Evolutionary conservation across 2,113 vertebrate species (phyloP).

Genomic region (Elachura formosa): DNA sequence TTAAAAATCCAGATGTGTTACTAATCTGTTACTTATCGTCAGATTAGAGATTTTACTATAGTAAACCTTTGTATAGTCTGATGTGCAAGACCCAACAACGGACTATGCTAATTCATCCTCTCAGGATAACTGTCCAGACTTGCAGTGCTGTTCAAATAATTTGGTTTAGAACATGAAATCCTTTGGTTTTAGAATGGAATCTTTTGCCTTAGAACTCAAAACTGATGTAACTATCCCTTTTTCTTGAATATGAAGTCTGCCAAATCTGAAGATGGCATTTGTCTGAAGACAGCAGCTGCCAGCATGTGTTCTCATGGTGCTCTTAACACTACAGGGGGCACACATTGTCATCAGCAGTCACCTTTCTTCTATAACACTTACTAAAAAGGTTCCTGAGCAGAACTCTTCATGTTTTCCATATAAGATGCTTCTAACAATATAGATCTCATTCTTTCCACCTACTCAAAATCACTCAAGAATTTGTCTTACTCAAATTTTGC

Average conservation of each 20-base stretch:
- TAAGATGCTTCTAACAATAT: background rate
- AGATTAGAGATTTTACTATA: background rate
- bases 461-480: background rate
- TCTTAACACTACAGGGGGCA: background rate
- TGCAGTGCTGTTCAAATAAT: background rate
- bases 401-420: background rate
- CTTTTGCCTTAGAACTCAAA: background rate
- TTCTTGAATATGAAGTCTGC: background rate
- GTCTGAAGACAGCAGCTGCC: background rate
- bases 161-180: too few relatives aligned
- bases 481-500: background rate
- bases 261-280: background rate
- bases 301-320: background rate
- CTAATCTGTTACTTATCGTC: background rate
- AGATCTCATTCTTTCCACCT: background rate
- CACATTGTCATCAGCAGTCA: background rate
- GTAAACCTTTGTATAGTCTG: background rate
- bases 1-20: background rate
- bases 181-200: too few relatives aligned
- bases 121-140: background rate
- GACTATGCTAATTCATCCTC: background rate
- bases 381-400: background rate
- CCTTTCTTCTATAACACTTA: background rate
- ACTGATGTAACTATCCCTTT: background rate
- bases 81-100: background rate